Evolutionary conservation across 2,888 invertebrate genomes (phyloP), one percentile per base, ranked within the genome.

Genomic region (Heliconius ismenius): DNA sequence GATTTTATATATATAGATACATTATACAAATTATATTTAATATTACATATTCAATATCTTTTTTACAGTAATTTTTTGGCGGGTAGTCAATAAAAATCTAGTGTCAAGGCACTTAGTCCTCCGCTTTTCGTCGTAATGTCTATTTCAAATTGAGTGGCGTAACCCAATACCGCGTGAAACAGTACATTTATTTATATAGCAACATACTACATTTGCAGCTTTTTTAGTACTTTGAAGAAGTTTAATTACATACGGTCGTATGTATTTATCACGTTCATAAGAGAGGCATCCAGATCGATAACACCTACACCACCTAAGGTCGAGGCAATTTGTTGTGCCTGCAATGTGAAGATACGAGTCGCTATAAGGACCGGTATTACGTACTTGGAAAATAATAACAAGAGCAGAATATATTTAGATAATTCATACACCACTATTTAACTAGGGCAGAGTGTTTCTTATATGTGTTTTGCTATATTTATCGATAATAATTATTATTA

Each of bases 281-380:
- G 43, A 36, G 62, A 24, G 39, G 26, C 39, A 39, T 43, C 21
- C 39, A 60, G 73, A 73, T 60, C 73, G 43, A 73, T 73, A 62
- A 24, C 75, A 73, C 77, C 72, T 65, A 65, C 65, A 32, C 43
- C 24, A 67, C 67, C 67, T 73, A 78, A 73, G 68, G 72, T 24
- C 11, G 49, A 70, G 68, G 79, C 72, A 79, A 79, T 76, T 77
- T 75, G 76, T 76, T 68, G 73, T 75, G 79, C 58, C 79, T 77
- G 79, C 72, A 68, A 32, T n/a, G 68, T 26, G 74, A 28, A 77
- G 76, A 79, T 77, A 74, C 58, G 76, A 73, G 67, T 43, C 32
- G 32, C 58, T n/a, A 60, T 76, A 67, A 62, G 63, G 73, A 62
- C 26, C 26, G 21, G 24, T 70, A 15, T 58, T 36, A 70, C n/a